Percentiles rank a stretch among this genome's conserved stretches.
Conservation (phyloP, 2,113 vertebrate genomes). For the Callipepla squamata region DNA sequence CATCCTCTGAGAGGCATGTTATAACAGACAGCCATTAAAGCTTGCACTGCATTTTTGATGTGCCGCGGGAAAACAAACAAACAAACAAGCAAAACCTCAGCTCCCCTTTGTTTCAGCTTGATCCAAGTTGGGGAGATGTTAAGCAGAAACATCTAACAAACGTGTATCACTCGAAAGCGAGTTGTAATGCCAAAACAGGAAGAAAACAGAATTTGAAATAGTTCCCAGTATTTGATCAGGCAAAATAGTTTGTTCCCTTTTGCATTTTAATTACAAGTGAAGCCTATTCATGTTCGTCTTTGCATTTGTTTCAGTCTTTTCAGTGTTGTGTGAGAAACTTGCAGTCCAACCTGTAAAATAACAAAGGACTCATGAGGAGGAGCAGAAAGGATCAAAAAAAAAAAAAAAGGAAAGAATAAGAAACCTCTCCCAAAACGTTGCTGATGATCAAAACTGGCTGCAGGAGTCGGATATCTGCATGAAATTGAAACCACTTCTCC, state of each 20-base stretch:
- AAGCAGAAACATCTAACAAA: conserved; percentile 62
- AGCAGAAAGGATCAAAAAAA: background rate
- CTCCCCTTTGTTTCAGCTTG: conserved; percentile 55
- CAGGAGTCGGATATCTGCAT: conserved; percentile 32
- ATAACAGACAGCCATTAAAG: conserved; percentile 71
- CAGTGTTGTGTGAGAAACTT: background rate
- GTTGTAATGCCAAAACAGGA: conserved; percentile 3
- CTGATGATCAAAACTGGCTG: background rate
- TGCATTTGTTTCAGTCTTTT: background rate
- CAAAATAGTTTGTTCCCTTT: background rate
- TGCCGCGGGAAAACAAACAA: conserved; percentile 63
- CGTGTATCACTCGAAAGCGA: background rate
- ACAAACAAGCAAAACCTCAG: conserved; percentile 68
- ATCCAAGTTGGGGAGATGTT: conserved; percentile 70
- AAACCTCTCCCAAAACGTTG: background rate
- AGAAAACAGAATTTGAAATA: conserved; percentile 38
- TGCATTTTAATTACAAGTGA: background rate
- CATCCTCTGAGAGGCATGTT: conserved; percentile 69
- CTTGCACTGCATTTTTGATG: conserved; percentile 67
- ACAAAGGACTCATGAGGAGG: background rate
- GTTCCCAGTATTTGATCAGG: background rate
- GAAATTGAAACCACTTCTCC: background rate
- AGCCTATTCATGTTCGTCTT: background rate
- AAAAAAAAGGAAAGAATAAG: background rate
- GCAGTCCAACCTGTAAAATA: background rate